Evolutionary conservation across 2,113 vertebrate species (phyloP).

Genomic region (Phasianus colchicus): DNA sequence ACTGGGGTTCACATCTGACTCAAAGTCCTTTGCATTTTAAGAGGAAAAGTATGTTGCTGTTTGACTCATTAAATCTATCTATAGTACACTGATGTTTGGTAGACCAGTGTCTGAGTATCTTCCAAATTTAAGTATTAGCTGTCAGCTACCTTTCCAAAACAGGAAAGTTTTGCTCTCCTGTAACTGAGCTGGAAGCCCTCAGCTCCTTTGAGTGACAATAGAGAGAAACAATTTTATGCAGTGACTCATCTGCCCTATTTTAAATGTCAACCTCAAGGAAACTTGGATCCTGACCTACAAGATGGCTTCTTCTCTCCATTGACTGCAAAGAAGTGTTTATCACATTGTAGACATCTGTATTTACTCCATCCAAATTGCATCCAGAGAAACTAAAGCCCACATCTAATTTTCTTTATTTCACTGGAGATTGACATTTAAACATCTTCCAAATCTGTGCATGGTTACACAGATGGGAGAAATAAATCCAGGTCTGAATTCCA

Average conservation of each 20-base stretch:
- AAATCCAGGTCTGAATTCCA: conserved; percentile 52
- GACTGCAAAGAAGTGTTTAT: conserved; percentile 38
- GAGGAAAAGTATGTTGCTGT: not conserved
- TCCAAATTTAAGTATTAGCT: conserved; percentile 50
- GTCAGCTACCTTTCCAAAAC: conserved; percentile 53
- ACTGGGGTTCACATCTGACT: not conserved
- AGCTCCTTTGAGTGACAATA: conserved; percentile 51
- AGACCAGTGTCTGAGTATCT: not conserved
- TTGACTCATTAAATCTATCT: conserved; percentile 21
- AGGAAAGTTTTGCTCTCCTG: conserved; percentile 14
- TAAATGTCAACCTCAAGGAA: conserved; percentile 17
- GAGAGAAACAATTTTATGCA: conserved; percentile 13
- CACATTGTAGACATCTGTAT: conserved; percentile 25
- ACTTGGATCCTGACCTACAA: not conserved
- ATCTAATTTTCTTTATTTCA: conserved; percentile 14
- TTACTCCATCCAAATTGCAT: conserved; percentile 43
- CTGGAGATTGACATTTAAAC: not conserved
- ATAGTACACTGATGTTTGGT: not conserved
- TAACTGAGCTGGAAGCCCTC: conserved; percentile 18
- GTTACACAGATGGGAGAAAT: not conserved
- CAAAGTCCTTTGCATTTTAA: not conserved
- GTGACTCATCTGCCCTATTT: conserved; percentile 63
- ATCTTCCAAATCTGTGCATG: conserved; percentile 21
- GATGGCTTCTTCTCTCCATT: conserved; percentile 11
- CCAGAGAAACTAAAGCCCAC: conserved; percentile 29